Evolutionary conservation across 2,797 vertebrate species (phyloP), one percentile per base, ranked within the genome.

Genomic region (Prionace glauca): DNA sequence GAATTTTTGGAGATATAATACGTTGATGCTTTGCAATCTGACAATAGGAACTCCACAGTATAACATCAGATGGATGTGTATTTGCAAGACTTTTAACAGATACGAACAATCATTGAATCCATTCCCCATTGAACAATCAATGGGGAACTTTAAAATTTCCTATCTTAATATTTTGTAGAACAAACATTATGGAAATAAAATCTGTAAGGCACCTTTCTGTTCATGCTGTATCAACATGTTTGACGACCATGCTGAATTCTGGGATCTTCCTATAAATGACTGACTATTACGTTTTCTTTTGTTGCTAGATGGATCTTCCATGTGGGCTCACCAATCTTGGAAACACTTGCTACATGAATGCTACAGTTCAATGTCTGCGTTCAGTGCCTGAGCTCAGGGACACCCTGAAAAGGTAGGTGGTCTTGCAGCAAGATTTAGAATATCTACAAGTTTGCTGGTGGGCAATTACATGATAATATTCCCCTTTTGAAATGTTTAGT

Each of bases 281-380:
- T 90, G 41, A 14, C 32, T 95, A 72, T 95, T 41, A 67, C 87
- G 96, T 97, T 81, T 96, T 95, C 95, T 22, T 96, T 96, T 90
- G 87, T 96, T 96, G 96, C n/a, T 96, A 99, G 99, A 98, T 99
- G 99, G 99, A 99, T 96, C 97, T 99, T 96, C 99, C 99, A 0
- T 99, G 99, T 97, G 99, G 99, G 93, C 97, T 99, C 97, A 99
- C 99, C 96, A 99, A 99, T 97, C 96, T 99, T 97, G 99, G 99
- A 96, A 99, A 99, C 97, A 99, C 99, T 94, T 99, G 99, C 97
- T 99, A 99, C 97, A 99, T 99, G 99, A 99, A 99, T 72, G 99
- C 99, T 96, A 99, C 99, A 0, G 99, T 99, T 97, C 99, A 99
- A 96, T 99, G 99, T 97, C 98, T 99, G 97, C 99, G 99, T 96